Percentiles rank a stretch among this genome's conserved stretches.
phyloP scores from a whole-genome alignment of 2,113 vertebrate species.

The Thalassoma bifasciatum region DNA sequence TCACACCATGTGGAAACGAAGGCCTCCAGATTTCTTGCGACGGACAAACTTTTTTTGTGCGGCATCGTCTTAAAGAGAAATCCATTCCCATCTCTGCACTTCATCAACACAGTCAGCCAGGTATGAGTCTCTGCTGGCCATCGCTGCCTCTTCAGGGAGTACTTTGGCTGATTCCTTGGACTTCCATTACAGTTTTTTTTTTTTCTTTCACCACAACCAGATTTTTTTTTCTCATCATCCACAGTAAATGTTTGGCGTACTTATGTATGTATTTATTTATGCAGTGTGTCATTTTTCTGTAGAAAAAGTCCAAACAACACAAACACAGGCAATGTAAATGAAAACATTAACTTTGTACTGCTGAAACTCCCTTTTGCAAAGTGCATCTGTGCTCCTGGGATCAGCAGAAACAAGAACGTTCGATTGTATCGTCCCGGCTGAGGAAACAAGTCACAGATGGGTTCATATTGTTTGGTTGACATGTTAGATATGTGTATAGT shows the following conservation, averaged over 20 bases:
- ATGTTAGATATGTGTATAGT: slow-evolving; percentile 76
- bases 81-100: slow-evolving; percentile 81
- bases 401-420: slow-evolving; percentile 88
- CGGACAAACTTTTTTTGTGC: slow-evolving; percentile 83
- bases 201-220: slow-evolving; percentile 68
- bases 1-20: slow-evolving; percentile 89
- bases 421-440: slow-evolving; percentile 75
- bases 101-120: slow-evolving; percentile 78
- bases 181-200: slow-evolving; percentile 85
- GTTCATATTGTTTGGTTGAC: slow-evolving; percentile 71
- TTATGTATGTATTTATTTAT: slow-evolving; percentile 72
- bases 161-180: slow-evolving; percentile 91
- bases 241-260: slow-evolving; percentile 86
- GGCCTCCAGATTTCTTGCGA: slow-evolving; percentile 88
- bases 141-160: slow-evolving; percentile 83
- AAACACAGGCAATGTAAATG: slow-evolving; percentile 94
- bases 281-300: slow-evolving; percentile 79
- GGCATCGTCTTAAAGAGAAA: slow-evolving; percentile 86
- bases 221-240: slow-evolving; percentile 76
- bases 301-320: slow-evolving; percentile 91
- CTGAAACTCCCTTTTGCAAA: slow-evolving; percentile 70
- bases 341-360: slow-evolving; percentile 90
- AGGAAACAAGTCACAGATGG: slow-evolving; percentile 73
- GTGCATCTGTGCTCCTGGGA: slow-evolving; percentile 64
- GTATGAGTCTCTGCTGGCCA: slow-evolving; percentile 83